phyloP scores from a whole-genome alignment of 1,140 invertebrate genomes.

The Whitmania pigra region DNA sequence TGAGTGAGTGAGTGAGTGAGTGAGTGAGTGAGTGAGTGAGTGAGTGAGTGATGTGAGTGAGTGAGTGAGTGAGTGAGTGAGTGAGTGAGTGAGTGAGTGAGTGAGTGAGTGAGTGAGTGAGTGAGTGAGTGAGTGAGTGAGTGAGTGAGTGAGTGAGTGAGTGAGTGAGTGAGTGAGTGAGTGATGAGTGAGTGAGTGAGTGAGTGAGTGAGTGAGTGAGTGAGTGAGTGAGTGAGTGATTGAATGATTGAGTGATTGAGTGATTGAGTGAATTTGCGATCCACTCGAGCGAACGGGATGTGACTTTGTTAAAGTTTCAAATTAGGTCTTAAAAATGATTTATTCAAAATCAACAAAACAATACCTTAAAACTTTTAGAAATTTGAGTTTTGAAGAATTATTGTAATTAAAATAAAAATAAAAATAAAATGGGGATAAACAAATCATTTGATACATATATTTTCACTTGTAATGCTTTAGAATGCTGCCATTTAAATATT shows the following conservation, averaged over 20 bases:
- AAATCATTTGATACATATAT: no score
- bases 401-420: no score
- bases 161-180: slow-evolving; percentile 12
- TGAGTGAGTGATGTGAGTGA: slow-evolving; percentile 4
- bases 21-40: no score
- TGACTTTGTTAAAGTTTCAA: no score
- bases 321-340: no score
- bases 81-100: slow-evolving; percentile 7
- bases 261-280: neutral
- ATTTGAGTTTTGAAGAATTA: no score
- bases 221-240: slow-evolving; percentile 11
- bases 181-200: slow-evolving; percentile 14
- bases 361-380: no score
- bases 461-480: no score
- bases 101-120: slow-evolving; percentile 13
- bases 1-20: no score
- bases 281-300: neutral
- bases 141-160: slow-evolving; percentile 15
- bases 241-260: neutral
- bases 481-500: no score
- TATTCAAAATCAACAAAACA: no score
- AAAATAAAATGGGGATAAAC: no score
- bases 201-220: slow-evolving; percentile 12
- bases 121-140: slow-evolving; percentile 1
- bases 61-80: slow-evolving; percentile 13